A percentile compares a stretch with the other conserved stretches of the same genome.
Conservation (phyloP, 2,797 vertebrate species). For the Alfaro cultratus region DNA sequence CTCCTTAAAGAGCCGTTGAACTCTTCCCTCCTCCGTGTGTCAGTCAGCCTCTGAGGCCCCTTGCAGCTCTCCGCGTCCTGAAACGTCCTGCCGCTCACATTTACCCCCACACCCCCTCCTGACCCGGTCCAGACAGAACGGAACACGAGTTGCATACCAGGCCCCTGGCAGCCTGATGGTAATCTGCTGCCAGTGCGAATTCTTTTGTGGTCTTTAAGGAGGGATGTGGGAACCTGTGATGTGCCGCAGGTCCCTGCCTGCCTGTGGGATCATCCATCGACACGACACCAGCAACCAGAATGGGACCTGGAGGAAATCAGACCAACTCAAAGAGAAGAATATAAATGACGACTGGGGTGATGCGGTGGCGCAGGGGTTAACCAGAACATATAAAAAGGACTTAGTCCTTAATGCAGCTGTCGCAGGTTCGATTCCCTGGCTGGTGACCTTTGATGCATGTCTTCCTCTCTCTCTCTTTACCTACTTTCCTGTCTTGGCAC, state of each 20-base stretch:
- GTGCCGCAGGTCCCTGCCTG: conserved; percentile 61
- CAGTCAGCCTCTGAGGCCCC: conserved; percentile 8
- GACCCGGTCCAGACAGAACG: neutral
- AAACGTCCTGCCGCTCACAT: conserved; percentile 12
- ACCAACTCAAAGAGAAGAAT: too few species aligned
- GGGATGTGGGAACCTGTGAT: conserved; percentile 67
- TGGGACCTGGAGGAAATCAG: neutral
- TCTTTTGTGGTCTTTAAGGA: conserved; percentile 55
- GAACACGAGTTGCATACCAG: conserved; percentile 58
- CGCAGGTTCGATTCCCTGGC: too few species aligned
- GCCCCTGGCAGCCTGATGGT: conserved; percentile 55
- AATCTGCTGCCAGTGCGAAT: conserved; percentile 64
- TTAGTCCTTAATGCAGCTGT: too few species aligned
- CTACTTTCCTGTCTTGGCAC: too few species aligned
- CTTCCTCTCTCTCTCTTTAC: too few species aligned
- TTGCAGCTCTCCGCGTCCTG: neutral
- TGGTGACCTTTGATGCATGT: too few species aligned
- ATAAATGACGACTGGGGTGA: too few species aligned
- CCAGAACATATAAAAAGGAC: too few species aligned
- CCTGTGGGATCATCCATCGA: conserved; percentile 4
- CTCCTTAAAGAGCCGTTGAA: neutral
- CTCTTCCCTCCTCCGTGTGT: neutral
- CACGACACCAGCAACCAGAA: neutral
- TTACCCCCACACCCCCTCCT: conserved; percentile 21
- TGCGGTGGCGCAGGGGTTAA: too few species aligned